Evolutionary conservation across 37 sponge, comb jelly and placozoan species (phyloP).

Genomic region (Eunapius fragilis): DNA sequence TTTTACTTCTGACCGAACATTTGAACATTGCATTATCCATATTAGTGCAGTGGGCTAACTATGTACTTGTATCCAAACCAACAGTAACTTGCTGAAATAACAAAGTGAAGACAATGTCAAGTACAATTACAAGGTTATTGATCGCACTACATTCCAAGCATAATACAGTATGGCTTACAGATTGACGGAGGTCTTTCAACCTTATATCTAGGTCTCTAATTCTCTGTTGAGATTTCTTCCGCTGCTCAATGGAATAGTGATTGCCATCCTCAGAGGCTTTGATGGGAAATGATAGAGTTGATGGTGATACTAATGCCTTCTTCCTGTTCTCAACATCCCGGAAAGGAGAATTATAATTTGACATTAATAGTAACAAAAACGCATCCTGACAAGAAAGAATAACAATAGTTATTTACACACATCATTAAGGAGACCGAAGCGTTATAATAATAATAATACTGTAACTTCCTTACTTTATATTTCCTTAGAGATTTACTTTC

Average conservation of each 20-base stretch:
- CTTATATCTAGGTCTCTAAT: neutral
- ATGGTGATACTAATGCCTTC: too few species aligned
- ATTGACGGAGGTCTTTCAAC: neutral
- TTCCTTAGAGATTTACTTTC: too few species aligned
- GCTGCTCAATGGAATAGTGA: neutral
- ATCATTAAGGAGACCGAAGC: too few species aligned
- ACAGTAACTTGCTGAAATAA: too few species aligned
- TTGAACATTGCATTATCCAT: too few species aligned
- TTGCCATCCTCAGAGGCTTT: neutral
- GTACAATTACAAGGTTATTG: too few species aligned
- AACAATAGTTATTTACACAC: neutral
- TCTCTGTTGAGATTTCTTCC: neutral
- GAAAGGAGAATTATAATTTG: neutral
- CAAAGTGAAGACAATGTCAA: too few species aligned
- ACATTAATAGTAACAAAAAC: neutral
- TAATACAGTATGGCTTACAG: neutral
- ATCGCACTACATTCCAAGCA: neutral
- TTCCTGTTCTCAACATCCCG: neutral
- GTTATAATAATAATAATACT: too few species aligned
- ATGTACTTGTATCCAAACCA: too few species aligned
- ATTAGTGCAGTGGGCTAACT: too few species aligned
- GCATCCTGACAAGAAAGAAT: neutral
- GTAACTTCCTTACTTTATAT: too few species aligned
- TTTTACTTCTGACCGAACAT: too few species aligned
- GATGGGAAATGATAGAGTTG: neutral